Evolutionary conservation across 2,888 invertebrate genomes (phyloP), one percentile per base, ranked within the genome.

Genomic region (Cylloceria caligata): DNA sequence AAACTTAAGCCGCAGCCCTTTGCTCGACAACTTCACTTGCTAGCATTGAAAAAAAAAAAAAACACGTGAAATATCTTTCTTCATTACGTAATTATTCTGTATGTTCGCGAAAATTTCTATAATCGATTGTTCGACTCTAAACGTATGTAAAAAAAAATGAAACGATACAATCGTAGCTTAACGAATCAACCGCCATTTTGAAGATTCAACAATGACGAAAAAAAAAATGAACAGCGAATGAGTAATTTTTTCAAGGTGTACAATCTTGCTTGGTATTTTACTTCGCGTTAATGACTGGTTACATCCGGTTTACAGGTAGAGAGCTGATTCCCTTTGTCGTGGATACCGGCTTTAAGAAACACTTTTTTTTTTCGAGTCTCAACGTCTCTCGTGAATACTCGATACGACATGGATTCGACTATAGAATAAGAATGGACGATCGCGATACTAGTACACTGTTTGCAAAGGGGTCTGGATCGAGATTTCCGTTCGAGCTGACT

Each of bases 401-500:
- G 34, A 57, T 24, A 24, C 39, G 39, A 42, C 39, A 11, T 21
- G 39, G 27, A 74, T 45, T 62, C 68, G 39, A 45, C 49, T 30
- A 30, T 16, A 19, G 67, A 75, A 75, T 49, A 76, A 62, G 60
- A 73, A 72, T 72, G 30, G 62, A 42, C 49, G 67, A 81, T 67
- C 39, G 39, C 30, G 21, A 30, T 16, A 21, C 52, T 19, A 9
- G 47, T 13, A 39, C 24, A 27, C 4, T 36, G 62, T 45, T 62
- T 11, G 52, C 52, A 27, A 36, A 62, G 42, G 52, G 69, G 30
- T 57, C 19, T 13, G 67, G 74, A 79, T 82, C 82, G 82, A 74
- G 82, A 79, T 82, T 82, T 67, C 52, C 78, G 65, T 72, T 21
- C 30, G 49, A 60, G 69, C 16, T 19, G 55, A 73, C 55, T 57